Evolutionary conservation across 1,140 invertebrate genomes (phyloP), one percentile per base, ranked within the genome.

Genomic region (Drosophila setifemur): DNA sequence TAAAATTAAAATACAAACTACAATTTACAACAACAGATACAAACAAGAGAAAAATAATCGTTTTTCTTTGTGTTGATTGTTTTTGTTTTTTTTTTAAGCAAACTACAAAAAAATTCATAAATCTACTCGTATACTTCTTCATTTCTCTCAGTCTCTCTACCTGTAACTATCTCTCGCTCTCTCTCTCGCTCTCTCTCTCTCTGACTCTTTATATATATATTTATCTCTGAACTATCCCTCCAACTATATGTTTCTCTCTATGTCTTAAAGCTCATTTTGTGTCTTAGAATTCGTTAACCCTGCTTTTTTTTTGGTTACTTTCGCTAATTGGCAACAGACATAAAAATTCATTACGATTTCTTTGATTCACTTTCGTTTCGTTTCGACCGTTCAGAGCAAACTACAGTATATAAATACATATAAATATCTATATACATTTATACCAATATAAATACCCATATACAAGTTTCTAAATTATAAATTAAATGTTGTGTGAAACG

Each of bases 401-500:
- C 67, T 77, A 73, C 57, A 70, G 85, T 49, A 35, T 54, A 75
- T 52, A 54, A 70, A 64, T 54, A 70, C 40, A 35, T 49, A 54
- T 77, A 39, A 72, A 77, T 72, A 67, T 72, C 67, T 81, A 52
- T 69, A 35, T 68, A 33, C 72, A 72, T 75, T 75, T 44, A 60
- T 44, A 48, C 50, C 12, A 45, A 39, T 47, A 67, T 74, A 67
- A 49, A 58, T 69, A n/a, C n/a, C n/a, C n/a, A 40, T 42, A 55
- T 48, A 66, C 55, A 66, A 57, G 54, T 58, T 79, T 74, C 61
- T 77, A 37, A 37, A 37, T 37, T 37, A 67, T 37, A 57, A 82
- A 72, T 82, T 81, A 53, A 74, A 74, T 83, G 79, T 83, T 83
- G 79, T 83, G 78, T 81, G 57, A 66, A 68, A 68, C 25, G 19